Evolutionary conservation across 2,888 invertebrate species (phyloP), one percentile per base, ranked within the genome.

Genomic region (Caenorhabditis angaria): DNA sequence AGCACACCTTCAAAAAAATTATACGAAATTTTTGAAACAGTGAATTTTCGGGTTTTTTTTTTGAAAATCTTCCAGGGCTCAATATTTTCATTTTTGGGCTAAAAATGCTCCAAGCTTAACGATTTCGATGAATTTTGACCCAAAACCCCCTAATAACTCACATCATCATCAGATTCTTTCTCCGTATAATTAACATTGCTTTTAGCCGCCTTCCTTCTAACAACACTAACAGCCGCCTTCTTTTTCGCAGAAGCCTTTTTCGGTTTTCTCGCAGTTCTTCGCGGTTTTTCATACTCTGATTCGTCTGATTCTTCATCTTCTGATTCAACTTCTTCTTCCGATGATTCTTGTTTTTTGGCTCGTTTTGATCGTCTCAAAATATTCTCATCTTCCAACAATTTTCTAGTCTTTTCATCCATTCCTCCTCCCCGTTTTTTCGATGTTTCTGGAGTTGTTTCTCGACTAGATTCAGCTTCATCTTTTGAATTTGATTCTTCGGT

Each of bases 351-450:
- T 25, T 50, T 61, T 50, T 62, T 70, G 12, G 71, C 47, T n/a
- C 83, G 67, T 24, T 71, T 63, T 1, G 82, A 82, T 3, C 83
- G 76, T 12, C 83, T 71, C 27, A 82, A 61, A 25, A 71, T 78
- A 66, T 82, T 80, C 24, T 80, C 81, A 18, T 77, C 68, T 56
- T 83, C 80, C 3, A 83, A 72, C 2, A 83, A 74, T 61, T 77
- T 76, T 56, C 68, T 63, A 0, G 80, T 78, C 51, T 78, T 64
- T 3, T 73, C 74, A 53, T 78, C 80, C 64, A 82, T 76, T 20
- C 48, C 68, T 56, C 25, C 61, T 61, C 32, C 68, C 63, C 24
- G 48, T 41, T 22, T 57, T 32, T 54, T 56, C n/a, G 58, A 32
- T 35, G 62, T 58, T 14, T 60, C 73, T 12, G 68, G 61, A 53